Base-by-base conservation (phyloP, 1,140 invertebrate species). In the Probaryconus sp. region DNA sequence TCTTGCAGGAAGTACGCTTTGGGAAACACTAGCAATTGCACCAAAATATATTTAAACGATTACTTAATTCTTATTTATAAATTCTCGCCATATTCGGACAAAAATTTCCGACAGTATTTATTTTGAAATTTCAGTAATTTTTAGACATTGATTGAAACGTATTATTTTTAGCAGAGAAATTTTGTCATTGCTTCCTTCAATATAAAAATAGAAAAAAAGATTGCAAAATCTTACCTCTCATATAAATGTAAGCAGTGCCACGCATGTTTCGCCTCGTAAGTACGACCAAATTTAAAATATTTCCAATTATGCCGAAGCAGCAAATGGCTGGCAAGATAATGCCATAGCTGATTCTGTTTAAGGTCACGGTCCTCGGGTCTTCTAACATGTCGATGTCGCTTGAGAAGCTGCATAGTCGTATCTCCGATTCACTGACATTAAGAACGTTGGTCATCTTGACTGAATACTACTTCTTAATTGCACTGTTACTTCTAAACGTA, bases 161-260 rank as follows among this genome's bases (percentile, higher is more conserved):
- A n/a, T n/a, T n/a, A n/a, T n/a, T n/a, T n/a, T n/a, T n/a, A n/a
- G n/a, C n/a, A n/a, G n/a, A n/a, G n/a, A n/a, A n/a, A n/a, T n/a
- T n/a, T n/a, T n/a, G n/a, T n/a, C n/a, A n/a, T n/a, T n/a, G n/a
- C n/a, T n/a, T n/a, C n/a, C n/a, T n/a, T n/a, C n/a, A n/a, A n/a
- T n/a, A n/a, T n/a, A n/a, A n/a, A n/a, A n/a, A n/a, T n/a, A n/a
- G n/a, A n/a, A n/a, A n/a, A n/a, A n/a, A n/a, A n/a, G n/a, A n/a
- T n/a, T n/a, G n/a, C n/a, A n/a, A n/a, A n/a, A 48, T 67, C 80
- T 90, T 79, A 93, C 92, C 92, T 87, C 92, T 87, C 92, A 93
- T 93, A 78, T 94, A 94, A 76, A 93, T 91, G 80, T 94, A 94
- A 24, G 93, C 93, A 0, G 91, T 92, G n/a, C 93, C 93, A 47